Evolutionary conservation across 1,140 invertebrate genomes (phyloP).

Genomic region (Zaprionus taronus): DNA sequence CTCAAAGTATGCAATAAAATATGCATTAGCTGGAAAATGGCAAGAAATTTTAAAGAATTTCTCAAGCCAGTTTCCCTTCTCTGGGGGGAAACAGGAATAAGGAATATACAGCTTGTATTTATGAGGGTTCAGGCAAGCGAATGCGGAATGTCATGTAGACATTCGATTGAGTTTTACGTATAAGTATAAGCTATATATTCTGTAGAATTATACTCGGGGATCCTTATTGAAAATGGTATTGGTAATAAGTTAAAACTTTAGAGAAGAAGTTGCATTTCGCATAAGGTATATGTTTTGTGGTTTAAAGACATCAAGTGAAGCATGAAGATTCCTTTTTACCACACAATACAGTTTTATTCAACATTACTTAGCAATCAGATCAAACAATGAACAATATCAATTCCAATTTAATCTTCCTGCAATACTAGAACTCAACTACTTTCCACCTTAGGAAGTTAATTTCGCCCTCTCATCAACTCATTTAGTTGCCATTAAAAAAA

Average conservation of each 20-base stretch:
- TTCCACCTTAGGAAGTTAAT: conserved; percentile 11
- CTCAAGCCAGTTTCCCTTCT: not conserved
- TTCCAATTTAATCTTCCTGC: too few species aligned
- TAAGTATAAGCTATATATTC: too few species aligned
- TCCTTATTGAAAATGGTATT: too few species aligned
- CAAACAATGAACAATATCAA: too few species aligned
- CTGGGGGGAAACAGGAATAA: not conserved
- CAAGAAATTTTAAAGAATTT: not conserved
- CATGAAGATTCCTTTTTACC: not conserved
- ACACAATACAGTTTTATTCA: not conserved
- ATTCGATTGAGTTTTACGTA: too few species aligned
- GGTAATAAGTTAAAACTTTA: too few species aligned
- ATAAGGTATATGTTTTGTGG: too few species aligned
- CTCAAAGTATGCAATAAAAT: conserved; percentile 45
- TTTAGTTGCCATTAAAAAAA: conserved; percentile 16
- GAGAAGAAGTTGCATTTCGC: too few species aligned
- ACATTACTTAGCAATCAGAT: too few species aligned
- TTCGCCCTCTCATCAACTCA: not conserved
- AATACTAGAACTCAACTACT: not conserved
- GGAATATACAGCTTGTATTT: not conserved
- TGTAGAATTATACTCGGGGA: too few species aligned
- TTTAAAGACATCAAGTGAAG: too few species aligned
- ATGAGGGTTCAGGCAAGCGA: not conserved
- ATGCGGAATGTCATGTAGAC: too few species aligned
- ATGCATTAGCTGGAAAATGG: conserved; percentile 10